Conservation (phyloP, 2,113 vertebrate species). For the Cyrtonyx montezumae region DNA sequence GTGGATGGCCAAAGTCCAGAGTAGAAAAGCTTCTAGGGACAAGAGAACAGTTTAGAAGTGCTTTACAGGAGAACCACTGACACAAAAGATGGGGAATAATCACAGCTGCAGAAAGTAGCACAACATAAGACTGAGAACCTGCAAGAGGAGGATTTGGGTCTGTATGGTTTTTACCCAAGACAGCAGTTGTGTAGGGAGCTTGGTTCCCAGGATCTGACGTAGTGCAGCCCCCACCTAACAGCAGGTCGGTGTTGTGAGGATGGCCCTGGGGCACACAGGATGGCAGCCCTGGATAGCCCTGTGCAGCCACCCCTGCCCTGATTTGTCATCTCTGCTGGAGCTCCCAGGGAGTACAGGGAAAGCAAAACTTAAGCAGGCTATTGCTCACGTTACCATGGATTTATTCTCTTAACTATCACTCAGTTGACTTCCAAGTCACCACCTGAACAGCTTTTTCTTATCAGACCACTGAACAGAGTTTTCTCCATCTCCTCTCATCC, state of each 20-base stretch:
- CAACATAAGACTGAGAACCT: not conserved
- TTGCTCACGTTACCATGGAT: not conserved
- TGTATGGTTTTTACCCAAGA: accelerated
- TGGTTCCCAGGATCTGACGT: not conserved
- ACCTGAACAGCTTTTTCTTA: not conserved
- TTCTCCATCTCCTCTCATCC: not conserved
- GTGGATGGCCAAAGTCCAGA: accelerated
- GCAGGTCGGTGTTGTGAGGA: not conserved
- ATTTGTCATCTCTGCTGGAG: not conserved
- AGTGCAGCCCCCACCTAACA: not conserved
- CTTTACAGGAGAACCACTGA: not conserved
- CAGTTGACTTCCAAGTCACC: not conserved
- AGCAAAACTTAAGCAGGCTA: not conserved
- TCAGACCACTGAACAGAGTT: not conserved
- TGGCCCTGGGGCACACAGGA: not conserved
- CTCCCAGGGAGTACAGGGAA: not conserved
- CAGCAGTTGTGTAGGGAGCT: accelerated
- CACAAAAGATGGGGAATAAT: not conserved
- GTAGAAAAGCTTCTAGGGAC: not conserved
- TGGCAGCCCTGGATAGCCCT: not conserved
- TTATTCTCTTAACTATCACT: not conserved
- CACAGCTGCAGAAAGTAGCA: not conserved
- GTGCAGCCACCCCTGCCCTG: not conserved
- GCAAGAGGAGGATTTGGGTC: not conserved
- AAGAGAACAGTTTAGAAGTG: not conserved